These are phyloP conservation scores for Diabrotica balteata DNA, from an alignment of 2,888 invertebrate genomes.

Conservation along the genomic window DNA sequence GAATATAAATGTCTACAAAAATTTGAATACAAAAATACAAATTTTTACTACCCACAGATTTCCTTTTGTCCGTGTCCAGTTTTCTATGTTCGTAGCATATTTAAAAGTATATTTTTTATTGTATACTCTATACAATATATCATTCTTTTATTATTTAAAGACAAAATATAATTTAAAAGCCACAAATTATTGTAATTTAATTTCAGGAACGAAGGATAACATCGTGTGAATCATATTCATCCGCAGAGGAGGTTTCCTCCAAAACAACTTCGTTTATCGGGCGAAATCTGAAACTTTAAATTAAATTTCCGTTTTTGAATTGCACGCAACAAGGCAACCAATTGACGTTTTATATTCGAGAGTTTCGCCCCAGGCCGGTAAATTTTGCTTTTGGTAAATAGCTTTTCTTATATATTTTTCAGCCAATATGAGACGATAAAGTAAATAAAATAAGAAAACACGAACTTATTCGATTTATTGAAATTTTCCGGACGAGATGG, in stretches of 20 bases:
- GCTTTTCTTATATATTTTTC: constrained; percentile 55
- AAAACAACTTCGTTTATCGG: constrained; percentile 22
- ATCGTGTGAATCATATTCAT: constrained; percentile 33
- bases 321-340: constrained; percentile 60
- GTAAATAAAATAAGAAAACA: constrained; percentile 58
- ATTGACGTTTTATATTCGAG: constrained; percentile 58
- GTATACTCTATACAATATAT: too few species aligned
- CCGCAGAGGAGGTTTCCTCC: constrained; percentile 24
- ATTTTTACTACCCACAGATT: too few species aligned
- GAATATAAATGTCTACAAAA: too few species aligned
- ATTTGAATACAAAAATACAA: too few species aligned
- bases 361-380: constrained; percentile 46
- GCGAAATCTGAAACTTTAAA: constrained; percentile 59
- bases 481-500: constrained; percentile 52
- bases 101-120: too few species aligned
- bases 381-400: constrained; percentile 51
- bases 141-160: background rate
- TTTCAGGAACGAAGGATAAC: constrained; percentile 1
- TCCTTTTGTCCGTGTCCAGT: too few species aligned
- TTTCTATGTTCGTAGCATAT: too few species aligned
- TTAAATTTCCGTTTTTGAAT: constrained; percentile 61
- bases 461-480: constrained; percentile 59
- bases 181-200: constrained; percentile 10
- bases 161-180: constrained; percentile 3
- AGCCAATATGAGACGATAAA: constrained; percentile 47